A percentile compares a stretch with the other conserved stretches of the same genome.
These are phyloP conservation scores for Scolopax mira DNA, from an alignment of 2,113 vertebrate species.

Conservation along the genomic window DNA sequence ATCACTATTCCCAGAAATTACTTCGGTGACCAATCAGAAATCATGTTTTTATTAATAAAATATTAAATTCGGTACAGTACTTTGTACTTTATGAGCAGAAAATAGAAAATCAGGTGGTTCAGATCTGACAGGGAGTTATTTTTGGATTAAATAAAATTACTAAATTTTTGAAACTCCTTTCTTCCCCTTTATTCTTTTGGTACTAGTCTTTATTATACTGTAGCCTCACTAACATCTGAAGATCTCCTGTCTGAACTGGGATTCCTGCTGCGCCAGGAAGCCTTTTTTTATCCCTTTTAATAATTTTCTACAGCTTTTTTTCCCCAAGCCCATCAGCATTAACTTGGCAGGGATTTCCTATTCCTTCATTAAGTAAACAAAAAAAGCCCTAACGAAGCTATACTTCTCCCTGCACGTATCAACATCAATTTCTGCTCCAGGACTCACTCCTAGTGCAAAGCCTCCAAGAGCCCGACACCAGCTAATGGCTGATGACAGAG, in stretches of 20 bases:
- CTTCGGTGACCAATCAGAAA: neutral
- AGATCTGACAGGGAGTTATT: neutral
- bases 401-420: neutral
- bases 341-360: neutral
- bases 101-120: neutral
- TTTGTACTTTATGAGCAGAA: neutral
- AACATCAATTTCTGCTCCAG: neutral
- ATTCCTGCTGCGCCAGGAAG: neutral
- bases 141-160: neutral
- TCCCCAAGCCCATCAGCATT: neutral
- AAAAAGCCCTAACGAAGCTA: neutral
- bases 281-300: neutral
- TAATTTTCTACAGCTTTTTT: neutral
- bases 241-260: neutral
- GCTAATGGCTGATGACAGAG: neutral
- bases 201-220: neutral
- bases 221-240: neutral
- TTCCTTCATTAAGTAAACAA: neutral
- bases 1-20: neutral
- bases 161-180: neutral
- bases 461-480: neutral
- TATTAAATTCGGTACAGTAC: neutral
- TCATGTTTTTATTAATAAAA: neutral
- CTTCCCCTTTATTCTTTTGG: neutral
- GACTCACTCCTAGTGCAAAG: neutral